Conservation (phyloP, 2,888 invertebrate genomes). For the Lomographa bimaculata region DNA sequence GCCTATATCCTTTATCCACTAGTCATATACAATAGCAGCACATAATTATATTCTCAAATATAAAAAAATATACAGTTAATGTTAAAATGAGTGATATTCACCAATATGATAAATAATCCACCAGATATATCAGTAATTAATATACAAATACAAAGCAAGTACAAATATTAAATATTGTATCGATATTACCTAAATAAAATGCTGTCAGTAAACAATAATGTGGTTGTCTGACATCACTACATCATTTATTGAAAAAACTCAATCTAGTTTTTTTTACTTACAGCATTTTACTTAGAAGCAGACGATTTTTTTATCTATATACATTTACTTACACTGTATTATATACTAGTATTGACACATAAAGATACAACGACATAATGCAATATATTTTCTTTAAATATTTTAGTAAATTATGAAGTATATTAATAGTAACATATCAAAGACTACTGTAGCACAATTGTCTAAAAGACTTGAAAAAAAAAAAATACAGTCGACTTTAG, state of each 20-base stretch:
- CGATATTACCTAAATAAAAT: slow-evolving; percentile 5
- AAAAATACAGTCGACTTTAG: no score
- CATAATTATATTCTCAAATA: slow-evolving; percentile 33
- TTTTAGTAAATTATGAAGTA: slow-evolving; percentile 52
- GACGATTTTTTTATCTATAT: slow-evolving; percentile 7
- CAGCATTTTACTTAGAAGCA: slow-evolving; percentile 7
- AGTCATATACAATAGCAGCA: slow-evolving; percentile 72
- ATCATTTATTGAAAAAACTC: no score
- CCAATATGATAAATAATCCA: slow-evolving; percentile 36
- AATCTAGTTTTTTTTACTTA: slow-evolving; percentile 10
- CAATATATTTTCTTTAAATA: slow-evolving; percentile 72
- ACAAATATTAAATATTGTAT: slow-evolving; percentile 48
- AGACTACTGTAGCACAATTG: slow-evolving; percentile 44
- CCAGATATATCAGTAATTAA: slow-evolving; percentile 38
- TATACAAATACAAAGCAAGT: slow-evolving; percentile 61
- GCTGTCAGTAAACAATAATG: no score
- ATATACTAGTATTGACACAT: slow-evolving; percentile 57
- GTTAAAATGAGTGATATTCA: slow-evolving; percentile 48
- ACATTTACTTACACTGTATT: slow-evolving; percentile 23
- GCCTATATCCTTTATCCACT: slow-evolving; percentile 57
- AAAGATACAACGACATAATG: slow-evolving; percentile 72
- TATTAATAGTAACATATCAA: slow-evolving; percentile 54
- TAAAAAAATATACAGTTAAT: slow-evolving; percentile 51
- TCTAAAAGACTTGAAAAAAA: slow-evolving; percentile 20
- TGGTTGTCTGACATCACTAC: no score